Evolutionary conservation across 2,113 vertebrate genomes (phyloP).

Genomic region (Enhydra lutris): DNA sequence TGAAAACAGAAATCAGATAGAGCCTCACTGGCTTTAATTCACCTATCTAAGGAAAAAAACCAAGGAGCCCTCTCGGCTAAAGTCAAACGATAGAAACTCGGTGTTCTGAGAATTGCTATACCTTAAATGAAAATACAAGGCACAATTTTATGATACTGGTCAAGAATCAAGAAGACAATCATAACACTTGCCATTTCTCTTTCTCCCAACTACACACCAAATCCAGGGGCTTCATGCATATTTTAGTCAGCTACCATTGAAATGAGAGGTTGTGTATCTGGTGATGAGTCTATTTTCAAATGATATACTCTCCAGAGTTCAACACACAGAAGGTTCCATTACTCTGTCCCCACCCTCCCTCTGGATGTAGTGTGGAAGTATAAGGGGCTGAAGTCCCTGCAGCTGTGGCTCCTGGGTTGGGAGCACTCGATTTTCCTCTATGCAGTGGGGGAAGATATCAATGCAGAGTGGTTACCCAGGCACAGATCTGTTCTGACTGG

Average conservation of each 20-base stretch:
- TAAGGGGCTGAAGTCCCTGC: neutral
- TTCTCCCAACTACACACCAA: neutral
- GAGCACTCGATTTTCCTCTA: neutral
- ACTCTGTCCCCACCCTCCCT: neutral
- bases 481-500: conserved; percentile 76
- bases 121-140: conserved; percentile 64
- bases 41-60: neutral
- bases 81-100: conserved; percentile 52
- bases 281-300: conserved; percentile 42
- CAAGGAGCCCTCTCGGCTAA: conserved; percentile 10
- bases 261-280: conserved; percentile 17
- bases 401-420: conserved; percentile 25
- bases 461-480: conserved; percentile 62
- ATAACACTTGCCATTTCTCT: neutral
- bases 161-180: conserved; percentile 18
- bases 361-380: neutral
- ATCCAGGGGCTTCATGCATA: conserved; percentile 18
- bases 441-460: conserved; percentile 68
- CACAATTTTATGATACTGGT: conserved; percentile 49
- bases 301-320: neutral
- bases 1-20: conserved; percentile 56
- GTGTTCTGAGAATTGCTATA: neutral
- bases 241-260: conserved; percentile 37
- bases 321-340: conserved; percentile 11
- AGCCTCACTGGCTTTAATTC: conserved; percentile 47